A percentile compares a stretch with the other conserved stretches of the same genome.
Conservation (phyloP, 2,888 invertebrate species). For the Maniola hyperantus region DNA sequence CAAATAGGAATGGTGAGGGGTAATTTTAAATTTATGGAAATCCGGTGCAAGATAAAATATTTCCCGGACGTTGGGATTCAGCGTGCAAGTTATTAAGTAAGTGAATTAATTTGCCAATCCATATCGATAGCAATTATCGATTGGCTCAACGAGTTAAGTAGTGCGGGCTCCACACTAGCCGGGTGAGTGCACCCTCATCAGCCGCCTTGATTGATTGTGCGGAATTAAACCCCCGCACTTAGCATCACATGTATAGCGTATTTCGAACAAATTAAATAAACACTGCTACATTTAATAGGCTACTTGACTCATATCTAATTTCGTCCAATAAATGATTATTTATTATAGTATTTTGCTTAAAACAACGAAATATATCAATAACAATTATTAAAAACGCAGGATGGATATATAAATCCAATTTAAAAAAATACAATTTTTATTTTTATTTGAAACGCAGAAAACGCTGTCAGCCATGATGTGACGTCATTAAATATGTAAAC, state of each 20-base stretch:
- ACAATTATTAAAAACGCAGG: no score
- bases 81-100: constrained; percentile 54
- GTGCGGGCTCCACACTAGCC: constrained; percentile 58
- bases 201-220: constrained; percentile 73
- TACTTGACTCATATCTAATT: no score
- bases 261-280: constrained; percentile 28
- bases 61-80: constrained; percentile 58
- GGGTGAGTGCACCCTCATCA: constrained; percentile 59
- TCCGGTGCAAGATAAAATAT: constrained; percentile 68
- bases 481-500: no score
- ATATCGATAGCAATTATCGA: constrained; percentile 56
- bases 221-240: constrained; percentile 66
- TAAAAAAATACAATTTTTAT: no score
- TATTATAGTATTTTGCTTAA: no score
- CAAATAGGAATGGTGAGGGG: constrained; percentile 61
- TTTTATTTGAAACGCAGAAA: no score
- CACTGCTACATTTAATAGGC: constrained; percentile 6
- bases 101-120: constrained; percentile 55
- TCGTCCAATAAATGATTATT: no score
- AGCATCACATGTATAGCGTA: constrained; percentile 43
- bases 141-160: constrained; percentile 58
- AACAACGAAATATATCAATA: no score
- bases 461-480: no score
- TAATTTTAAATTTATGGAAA: constrained; percentile 71
- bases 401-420: no score